These are phyloP conservation scores for Lepeophtheirus salmonis DNA, from an alignment of 1,140 invertebrate species.

Conservation along the genomic window DNA sequence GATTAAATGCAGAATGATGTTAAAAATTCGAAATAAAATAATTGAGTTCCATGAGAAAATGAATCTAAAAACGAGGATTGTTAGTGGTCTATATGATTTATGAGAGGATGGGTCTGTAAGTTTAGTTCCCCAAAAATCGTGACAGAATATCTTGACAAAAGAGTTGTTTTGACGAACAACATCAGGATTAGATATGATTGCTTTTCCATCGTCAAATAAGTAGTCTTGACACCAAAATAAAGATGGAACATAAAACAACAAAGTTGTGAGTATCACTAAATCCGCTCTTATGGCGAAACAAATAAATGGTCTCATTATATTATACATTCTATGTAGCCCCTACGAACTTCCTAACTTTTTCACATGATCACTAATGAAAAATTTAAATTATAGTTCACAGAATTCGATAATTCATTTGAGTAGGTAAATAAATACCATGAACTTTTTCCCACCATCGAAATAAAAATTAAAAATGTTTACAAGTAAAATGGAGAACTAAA, in stretches of 20 bases:
- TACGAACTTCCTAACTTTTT: no score
- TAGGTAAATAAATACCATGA: no score
- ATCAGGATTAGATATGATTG: slow-evolving; percentile 57
- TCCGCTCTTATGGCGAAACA: no score
- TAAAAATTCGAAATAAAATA: not conserved
- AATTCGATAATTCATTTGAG: no score
- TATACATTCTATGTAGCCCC: no score
- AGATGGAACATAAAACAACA: not conserved
- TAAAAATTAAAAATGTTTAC: no score
- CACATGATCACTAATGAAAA: no score
- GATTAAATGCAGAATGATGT: not conserved
- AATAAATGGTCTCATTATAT: no score
- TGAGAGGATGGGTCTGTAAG: slow-evolving; percentile 56
- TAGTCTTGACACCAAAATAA: slow-evolving; percentile 13
- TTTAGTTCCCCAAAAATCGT: slow-evolving; percentile 75
- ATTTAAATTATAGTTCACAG: no score
- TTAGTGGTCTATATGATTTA: slow-evolving; percentile 72
- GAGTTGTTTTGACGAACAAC: slow-evolving; percentile 41
- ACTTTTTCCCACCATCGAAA: no score
- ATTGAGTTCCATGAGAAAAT: slow-evolving; percentile 26
- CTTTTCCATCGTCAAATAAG: slow-evolving; percentile 25
- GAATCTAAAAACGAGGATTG: slow-evolving; percentile 57
- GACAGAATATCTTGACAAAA: slow-evolving; percentile 41
- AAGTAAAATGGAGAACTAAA: no score
- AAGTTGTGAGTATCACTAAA: no score